These are phyloP conservation scores for Betta splendens DNA, from an alignment of 2,797 vertebrate species.

Conservation along the genomic window DNA sequence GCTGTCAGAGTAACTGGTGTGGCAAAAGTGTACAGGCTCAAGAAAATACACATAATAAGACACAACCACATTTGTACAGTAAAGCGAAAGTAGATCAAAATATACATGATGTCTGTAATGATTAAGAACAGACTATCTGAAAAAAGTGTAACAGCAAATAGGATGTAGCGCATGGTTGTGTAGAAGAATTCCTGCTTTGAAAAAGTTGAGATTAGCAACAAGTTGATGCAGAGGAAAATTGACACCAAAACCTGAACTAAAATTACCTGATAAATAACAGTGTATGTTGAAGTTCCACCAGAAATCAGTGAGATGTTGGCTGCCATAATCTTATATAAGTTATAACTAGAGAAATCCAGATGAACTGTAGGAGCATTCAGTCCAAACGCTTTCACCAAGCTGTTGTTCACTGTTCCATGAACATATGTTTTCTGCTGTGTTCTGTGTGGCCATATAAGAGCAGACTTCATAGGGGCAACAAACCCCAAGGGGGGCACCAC, in stretches of 20 bases:
- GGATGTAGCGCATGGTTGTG: constrained; percentile 65
- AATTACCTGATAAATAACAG: background rate
- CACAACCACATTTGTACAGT: constrained; percentile 38
- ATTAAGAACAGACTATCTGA: constrained; percentile 57
- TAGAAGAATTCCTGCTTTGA: constrained; percentile 58
- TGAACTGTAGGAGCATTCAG: too few relatives aligned
- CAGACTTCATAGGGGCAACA: background rate
- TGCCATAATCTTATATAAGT: constrained; percentile 1
- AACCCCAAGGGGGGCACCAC: background rate
- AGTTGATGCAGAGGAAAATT: constrained; percentile 66
- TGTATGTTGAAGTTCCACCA: background rate
- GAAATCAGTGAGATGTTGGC: background rate
- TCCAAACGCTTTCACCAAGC: too few relatives aligned
- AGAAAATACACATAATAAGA: constrained; percentile 6
- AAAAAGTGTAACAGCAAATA: constrained; percentile 66
- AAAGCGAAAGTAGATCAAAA: background rate
- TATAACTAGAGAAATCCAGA: too few relatives aligned
- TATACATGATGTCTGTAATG: constrained; percentile 33
- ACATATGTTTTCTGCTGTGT: too few relatives aligned
- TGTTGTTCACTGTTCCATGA: too few relatives aligned
- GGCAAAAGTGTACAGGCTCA: constrained; percentile 11
- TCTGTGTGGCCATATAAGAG: background rate
- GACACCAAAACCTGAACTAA: constrained; percentile 56
- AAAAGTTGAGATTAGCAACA: constrained; percentile 57
- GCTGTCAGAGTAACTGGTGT: constrained; percentile 68